Conservation (phyloP, 2,797 vertebrate genomes). For the Vireo griseus region DNA sequence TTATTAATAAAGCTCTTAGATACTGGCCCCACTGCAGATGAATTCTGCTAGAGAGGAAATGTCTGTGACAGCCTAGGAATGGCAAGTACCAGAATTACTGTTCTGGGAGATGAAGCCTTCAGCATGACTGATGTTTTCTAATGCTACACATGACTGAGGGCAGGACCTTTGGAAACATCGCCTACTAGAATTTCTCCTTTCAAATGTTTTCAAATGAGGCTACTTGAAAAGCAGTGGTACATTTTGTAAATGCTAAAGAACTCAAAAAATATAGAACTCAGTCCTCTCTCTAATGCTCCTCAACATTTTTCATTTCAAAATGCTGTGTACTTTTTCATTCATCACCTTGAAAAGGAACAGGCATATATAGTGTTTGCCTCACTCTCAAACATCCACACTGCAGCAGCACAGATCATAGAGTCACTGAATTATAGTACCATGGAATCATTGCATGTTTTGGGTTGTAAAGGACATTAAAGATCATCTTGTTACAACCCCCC, state of each 20-base stretch:
- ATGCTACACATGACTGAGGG: background rate
- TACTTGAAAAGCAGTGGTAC: background rate
- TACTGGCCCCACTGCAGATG: background rate
- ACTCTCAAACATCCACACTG: background rate
- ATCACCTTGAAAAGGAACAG: background rate
- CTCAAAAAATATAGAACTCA: background rate
- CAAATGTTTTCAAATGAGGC: background rate
- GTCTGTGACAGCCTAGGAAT: background rate
- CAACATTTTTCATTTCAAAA: background rate
- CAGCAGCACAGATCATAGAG: background rate
- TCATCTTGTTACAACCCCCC: rapidly evolving
- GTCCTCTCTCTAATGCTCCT: background rate
- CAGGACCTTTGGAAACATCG: background rate
- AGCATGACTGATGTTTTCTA: conserved; percentile 1
- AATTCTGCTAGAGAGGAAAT: conserved; percentile 1
- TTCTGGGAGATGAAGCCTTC: background rate
- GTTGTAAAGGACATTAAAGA: background rate
- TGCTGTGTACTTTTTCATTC: background rate
- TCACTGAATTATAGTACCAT: background rate
- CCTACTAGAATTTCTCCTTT: background rate
- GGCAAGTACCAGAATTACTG: background rate
- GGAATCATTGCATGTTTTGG: background rate
- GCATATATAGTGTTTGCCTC: background rate
- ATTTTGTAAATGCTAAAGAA: background rate
- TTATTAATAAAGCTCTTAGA: conserved; percentile 32